Conservation (phyloP, 2,888 invertebrate species). For the Orgyia antiqua region DNA sequence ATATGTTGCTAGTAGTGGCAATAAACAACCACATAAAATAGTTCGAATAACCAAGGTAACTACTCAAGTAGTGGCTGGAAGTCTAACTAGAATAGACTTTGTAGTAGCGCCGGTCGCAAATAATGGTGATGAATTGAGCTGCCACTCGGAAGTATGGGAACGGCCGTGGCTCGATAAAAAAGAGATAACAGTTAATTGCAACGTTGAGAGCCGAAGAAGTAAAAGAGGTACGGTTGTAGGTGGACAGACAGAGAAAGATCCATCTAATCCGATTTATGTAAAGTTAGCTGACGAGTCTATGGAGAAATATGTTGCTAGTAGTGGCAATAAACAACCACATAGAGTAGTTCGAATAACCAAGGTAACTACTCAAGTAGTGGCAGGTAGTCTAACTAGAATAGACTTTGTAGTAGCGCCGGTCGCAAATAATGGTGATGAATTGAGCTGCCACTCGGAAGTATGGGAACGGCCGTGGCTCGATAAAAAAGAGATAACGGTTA, state of each 20-base stretch:
- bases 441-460: constrained; percentile 25
- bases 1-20: neutral
- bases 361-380: constrained; percentile 27
- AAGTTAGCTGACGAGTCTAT: constrained; percentile 16
- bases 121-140: constrained; percentile 6
- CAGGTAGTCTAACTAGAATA: constrained; percentile 22
- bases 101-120: neutral
- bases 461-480: constrained; percentile 26
- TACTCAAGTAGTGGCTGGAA: constrained; percentile 2
- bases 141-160: constrained; percentile 49
- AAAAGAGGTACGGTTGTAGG: constrained; percentile 14
- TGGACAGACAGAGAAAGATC: constrained; percentile 8
- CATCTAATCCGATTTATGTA: constrained; percentile 12
- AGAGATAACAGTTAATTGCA: constrained; percentile 27
- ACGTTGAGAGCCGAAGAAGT: constrained; percentile 10
- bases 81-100: constrained; percentile 1
- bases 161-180: constrained; percentile 57
- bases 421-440: neutral
- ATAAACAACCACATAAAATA: neutral
- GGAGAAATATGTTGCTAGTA: constrained; percentile 11
- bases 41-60: constrained; percentile 1
- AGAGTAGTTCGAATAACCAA: constrained; percentile 14
- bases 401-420: constrained; percentile 11
- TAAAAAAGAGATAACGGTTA: constrained; percentile 21
- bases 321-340: constrained; percentile 3